Percentiles rank a stretch among this genome's conserved stretches.
phyloP scores from a whole-genome alignment of 2,888 invertebrate species.

The Papilio gigon region DNA sequence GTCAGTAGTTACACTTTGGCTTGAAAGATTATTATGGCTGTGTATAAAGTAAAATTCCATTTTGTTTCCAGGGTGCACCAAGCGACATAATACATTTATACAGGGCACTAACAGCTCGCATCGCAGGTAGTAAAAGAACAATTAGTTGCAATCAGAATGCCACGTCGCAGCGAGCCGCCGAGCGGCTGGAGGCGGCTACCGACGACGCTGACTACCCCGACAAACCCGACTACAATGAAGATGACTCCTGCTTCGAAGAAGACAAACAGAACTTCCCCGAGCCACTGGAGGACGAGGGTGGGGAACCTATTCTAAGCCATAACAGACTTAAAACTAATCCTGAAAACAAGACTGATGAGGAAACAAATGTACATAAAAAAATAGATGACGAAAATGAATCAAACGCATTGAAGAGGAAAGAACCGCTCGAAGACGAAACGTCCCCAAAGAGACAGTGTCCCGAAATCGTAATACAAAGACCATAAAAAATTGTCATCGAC shows the following conservation, averaged over 20 bases:
- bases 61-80: conserved; percentile 67
- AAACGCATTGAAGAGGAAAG: conserved; percentile 69
- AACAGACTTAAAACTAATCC: conserved; percentile 54
- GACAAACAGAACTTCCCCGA: conserved; percentile 48
- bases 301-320: conserved; percentile 45
- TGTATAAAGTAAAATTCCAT: conserved; percentile 5
- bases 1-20: too few species aligned
- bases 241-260: conserved; percentile 49
- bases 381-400: conserved; percentile 56
- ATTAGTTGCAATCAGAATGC: conserved; percentile 56
- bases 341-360: conserved; percentile 60
- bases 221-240: conserved; percentile 53
- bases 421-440: conserved; percentile 64
- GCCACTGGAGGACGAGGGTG: conserved; percentile 41
- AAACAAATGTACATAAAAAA: conserved; percentile 56
- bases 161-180: conserved; percentile 65
- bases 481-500: conserved; percentile 58
- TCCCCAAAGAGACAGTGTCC: conserved; percentile 77
- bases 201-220: conserved; percentile 61
- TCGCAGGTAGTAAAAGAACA: conserved; percentile 62
- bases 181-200: conserved; percentile 64
- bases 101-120: conserved; percentile 64
- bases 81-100: conserved; percentile 68
- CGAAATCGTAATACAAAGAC: conserved; percentile 68
- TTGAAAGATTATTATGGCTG: neutral